These are phyloP conservation scores for Drosophila paulistorum DNA, from an alignment of 1,140 invertebrate genomes.

Conservation along the genomic window DNA sequence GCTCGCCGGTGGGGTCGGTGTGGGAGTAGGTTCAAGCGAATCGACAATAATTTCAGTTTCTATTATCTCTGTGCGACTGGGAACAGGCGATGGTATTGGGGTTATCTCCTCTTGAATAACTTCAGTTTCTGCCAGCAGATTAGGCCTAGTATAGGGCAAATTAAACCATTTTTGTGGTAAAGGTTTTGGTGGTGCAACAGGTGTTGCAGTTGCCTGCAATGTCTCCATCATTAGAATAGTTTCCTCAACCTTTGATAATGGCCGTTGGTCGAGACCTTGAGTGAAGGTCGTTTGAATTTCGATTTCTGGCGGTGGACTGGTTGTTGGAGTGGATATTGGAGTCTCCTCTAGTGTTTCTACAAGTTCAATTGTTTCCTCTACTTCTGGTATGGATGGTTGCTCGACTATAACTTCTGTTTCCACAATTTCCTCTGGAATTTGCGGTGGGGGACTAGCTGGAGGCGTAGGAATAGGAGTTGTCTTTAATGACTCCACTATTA, in stretches of 20 bases:
- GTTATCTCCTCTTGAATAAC: slow-evolving; percentile 1
- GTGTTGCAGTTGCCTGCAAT: not conserved
- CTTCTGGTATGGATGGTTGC: not conserved
- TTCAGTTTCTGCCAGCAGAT: not conserved
- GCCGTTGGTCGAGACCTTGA: slow-evolving; percentile 1
- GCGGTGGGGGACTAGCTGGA: not conserved
- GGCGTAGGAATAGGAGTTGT: slow-evolving; percentile 10
- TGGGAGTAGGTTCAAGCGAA: not conserved
- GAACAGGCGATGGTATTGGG: not conserved
- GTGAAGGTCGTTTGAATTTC: not conserved
- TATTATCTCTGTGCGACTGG: not conserved
- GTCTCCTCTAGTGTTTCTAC: not conserved
- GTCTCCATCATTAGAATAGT: slow-evolving; percentile 5
- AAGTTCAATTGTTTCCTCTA: not conserved
- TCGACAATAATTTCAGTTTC: slow-evolving; percentile 31
- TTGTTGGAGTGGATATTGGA: slow-evolving; percentile 6
- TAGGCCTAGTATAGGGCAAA: not conserved
- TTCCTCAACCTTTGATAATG: not conserved
- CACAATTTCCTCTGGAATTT: not conserved
- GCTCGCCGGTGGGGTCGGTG: not conserved
- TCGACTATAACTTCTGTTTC: not conserved
- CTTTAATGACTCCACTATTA: not conserved
- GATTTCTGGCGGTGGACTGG: not conserved
- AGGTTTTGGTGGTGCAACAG: not conserved
- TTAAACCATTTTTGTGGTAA: slow-evolving; percentile 5